These are phyloP conservation scores for Artibeus jamaicensis DNA, from an alignment of 2,797 vertebrate genomes.

Conservation along the genomic window DNA sequence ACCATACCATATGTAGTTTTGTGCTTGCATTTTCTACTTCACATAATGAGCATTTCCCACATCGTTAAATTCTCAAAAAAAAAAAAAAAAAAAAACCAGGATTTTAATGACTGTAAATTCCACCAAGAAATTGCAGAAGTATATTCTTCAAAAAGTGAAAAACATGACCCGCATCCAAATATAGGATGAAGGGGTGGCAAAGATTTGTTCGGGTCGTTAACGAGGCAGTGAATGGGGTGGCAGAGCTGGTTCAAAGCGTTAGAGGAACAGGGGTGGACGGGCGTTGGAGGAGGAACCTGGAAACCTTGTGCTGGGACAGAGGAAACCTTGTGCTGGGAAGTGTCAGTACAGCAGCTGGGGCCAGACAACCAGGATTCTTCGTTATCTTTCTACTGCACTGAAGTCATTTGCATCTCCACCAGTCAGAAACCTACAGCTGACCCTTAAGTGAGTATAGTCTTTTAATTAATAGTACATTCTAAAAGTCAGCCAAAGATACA, in stretches of 20 bases:
- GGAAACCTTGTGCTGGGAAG: too few relatives aligned
- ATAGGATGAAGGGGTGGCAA: not conserved
- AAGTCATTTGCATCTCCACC: not conserved
- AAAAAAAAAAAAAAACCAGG: not conserved
- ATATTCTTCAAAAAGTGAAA: conserved; percentile 23
- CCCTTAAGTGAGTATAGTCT: not conserved
- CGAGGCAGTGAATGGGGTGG: not conserved
- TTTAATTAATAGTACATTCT: not conserved
- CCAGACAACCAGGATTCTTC: not conserved
- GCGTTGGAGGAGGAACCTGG: not conserved
- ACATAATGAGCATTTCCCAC: not conserved
- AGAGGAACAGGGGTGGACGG: not conserved
- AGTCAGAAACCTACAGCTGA: not conserved
- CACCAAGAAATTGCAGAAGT: not conserved
- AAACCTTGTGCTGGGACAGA: not conserved
- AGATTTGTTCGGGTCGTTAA: not conserved
- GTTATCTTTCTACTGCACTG: not conserved
- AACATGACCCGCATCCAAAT: not conserved
- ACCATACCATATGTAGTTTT: not conserved
- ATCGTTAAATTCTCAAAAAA: not conserved
- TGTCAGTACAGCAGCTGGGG: not conserved
- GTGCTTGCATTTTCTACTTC: conserved; percentile 1
- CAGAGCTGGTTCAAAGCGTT: not conserved
- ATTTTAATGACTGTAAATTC: conserved; percentile 21
- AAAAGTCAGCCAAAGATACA: not conserved